phyloP scores from a whole-genome alignment of 1,140 invertebrate species.

The Sinonovacula constricta region DNA sequence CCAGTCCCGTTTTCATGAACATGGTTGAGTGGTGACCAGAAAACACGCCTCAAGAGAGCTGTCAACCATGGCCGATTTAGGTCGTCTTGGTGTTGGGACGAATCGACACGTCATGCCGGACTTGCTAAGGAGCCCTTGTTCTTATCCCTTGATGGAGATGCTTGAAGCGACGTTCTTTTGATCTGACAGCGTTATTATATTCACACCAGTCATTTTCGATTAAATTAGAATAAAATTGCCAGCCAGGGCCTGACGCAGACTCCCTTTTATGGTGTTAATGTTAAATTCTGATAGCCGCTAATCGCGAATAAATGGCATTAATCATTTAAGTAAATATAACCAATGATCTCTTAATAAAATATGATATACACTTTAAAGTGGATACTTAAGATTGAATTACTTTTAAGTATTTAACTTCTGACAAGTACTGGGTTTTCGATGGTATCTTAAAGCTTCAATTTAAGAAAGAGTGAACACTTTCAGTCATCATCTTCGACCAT shows the following conservation, averaged over 20 bases:
- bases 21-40: too few species aligned
- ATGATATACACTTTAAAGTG: slow-evolving; percentile 33
- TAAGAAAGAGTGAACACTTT: not conserved
- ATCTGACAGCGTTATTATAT: slow-evolving; percentile 40
- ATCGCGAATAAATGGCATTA: slow-evolving; percentile 39
- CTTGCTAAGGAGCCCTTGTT: too few species aligned
- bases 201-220: slow-evolving; percentile 5
- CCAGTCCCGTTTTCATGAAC: too few species aligned
- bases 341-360: slow-evolving; percentile 43
- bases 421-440: slow-evolving; percentile 21
- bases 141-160: too few species aligned
- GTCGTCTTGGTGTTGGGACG: too few species aligned
- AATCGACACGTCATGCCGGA: too few species aligned
- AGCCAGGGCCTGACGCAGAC: not conserved
- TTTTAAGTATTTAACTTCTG: slow-evolving; percentile 33
- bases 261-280: slow-evolving; percentile 13
- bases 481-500: too few species aligned
- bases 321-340: slow-evolving; percentile 47
- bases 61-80: too few species aligned
- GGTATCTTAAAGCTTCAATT: slow-evolving; percentile 16
- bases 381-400: slow-evolving; percentile 21
- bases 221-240: slow-evolving; percentile 19
- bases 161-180: slow-evolving; percentile 26
- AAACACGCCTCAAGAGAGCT: too few species aligned
- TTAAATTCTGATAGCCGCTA: slow-evolving; percentile 16